Evolutionary conservation across 2,888 invertebrate species (phyloP).

Genomic region (Metellina segmentata): DNA sequence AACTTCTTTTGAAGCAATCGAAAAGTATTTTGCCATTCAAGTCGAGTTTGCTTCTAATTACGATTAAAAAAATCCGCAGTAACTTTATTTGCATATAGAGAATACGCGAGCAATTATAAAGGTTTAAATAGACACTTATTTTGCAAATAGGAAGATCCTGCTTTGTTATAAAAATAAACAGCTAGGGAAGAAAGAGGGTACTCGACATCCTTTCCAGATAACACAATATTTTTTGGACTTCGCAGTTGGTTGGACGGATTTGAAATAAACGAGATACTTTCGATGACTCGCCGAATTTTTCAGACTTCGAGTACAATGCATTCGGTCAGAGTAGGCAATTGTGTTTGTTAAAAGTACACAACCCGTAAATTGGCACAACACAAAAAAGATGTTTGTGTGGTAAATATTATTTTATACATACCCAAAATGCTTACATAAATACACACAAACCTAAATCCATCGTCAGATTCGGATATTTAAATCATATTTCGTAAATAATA

Average conservation of each 20-base stretch:
- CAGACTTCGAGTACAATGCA: neutral
- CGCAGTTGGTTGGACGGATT: neutral
- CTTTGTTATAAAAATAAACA: slow-evolving; percentile 54
- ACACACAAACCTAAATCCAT: no score
- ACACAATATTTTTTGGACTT: slow-evolving; percentile 39
- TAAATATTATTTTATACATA: no score
- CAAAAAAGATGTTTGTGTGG: no score
- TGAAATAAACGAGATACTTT: neutral
- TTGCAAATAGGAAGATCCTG: slow-evolving; percentile 51
- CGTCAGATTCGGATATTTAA: no score
- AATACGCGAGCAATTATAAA: slow-evolving; percentile 70
- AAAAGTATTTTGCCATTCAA: slow-evolving; percentile 69
- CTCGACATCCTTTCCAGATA: slow-evolving; percentile 50
- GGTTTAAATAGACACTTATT: slow-evolving; percentile 72
- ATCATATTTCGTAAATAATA: no score
- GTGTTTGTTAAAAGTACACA: no score
- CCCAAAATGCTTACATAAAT: no score
- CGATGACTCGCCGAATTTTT: neutral
- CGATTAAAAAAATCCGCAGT: slow-evolving; percentile 56
- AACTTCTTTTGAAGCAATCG: slow-evolving; percentile 63
- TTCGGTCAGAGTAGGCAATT: no score
- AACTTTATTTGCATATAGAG: slow-evolving; percentile 72
- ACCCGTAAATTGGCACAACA: no score
- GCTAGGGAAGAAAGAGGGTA: slow-evolving; percentile 31
- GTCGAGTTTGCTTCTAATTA: slow-evolving; percentile 68